Conservation (phyloP, 1,140 invertebrate species). For the Scaptomyza montana region DNA sequence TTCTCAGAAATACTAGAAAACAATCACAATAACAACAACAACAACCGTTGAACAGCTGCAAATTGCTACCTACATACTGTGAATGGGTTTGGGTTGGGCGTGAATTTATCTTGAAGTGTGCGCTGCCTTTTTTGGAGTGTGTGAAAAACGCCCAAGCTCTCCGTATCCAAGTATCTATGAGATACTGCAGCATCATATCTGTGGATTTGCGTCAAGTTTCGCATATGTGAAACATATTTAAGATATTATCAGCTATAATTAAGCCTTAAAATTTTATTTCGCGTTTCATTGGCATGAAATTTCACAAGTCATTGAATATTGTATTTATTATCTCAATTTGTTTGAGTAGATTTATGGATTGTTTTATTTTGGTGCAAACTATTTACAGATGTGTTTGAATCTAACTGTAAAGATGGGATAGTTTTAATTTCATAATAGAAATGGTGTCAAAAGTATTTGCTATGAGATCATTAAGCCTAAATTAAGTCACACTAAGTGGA, state of each 20-base stretch:
- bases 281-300: conserved; percentile 6
- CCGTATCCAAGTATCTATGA: conserved; percentile 16
- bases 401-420: too few species aligned
- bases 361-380: background rate
- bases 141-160: conserved; percentile 73
- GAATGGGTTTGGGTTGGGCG: conserved; percentile 42
- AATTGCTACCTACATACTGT: conserved; percentile 14
- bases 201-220: background rate
- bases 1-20: conserved; percentile 10
- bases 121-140: conserved; percentile 49
- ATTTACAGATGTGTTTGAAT: too few species aligned
- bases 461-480: background rate
- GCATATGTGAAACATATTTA: conserved; percentile 23
- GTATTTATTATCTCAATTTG: background rate
- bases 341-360: background rate
- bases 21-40: too few species aligned
- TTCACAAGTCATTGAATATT: conserved; percentile 2
- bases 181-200: background rate
- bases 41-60: background rate
- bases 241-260: conserved; percentile 19
- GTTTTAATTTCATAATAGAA: too few species aligned
- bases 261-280: too few species aligned
- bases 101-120: conserved; percentile 74
- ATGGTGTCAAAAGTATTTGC: too few species aligned
- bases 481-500: too few species aligned